A percentile compares a stretch with the other conserved stretches of the same genome.
Conservation (phyloP, 2,113 vertebrate genomes). For the Campylomormyrus numenius region DNA sequence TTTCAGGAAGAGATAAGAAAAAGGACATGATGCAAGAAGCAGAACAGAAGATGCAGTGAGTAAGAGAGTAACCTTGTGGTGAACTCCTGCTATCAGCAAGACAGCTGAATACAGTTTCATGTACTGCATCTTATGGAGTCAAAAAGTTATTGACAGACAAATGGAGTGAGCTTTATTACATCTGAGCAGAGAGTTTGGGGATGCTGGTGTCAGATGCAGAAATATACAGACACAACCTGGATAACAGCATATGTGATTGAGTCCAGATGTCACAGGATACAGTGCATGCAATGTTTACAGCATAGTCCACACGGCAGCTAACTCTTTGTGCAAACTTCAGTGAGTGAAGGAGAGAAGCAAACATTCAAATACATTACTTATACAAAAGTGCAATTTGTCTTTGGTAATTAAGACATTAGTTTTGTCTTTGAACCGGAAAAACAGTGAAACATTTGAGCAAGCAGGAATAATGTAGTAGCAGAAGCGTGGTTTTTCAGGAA, state of each 20-base stretch:
- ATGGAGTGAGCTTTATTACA: no score
- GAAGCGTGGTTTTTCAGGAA: not conserved
- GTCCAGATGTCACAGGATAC: not conserved
- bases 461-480: not conserved
- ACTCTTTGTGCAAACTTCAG: not conserved
- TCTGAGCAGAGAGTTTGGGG: no score
- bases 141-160: no score
- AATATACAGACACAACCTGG: not conserved
- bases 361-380: not conserved
- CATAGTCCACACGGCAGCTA: no score
- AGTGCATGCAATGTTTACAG: not conserved
- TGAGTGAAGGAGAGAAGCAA: not conserved
- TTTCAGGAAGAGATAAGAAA: no score
- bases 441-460: not conserved
- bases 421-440: not conserved
- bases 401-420: not conserved
- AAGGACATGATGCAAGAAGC: no score
- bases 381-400: not conserved
- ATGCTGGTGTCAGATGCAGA: no score
- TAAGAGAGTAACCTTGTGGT: no score
- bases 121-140: no score
- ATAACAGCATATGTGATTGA: not conserved
- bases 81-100: no score
- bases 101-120: no score
- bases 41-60: no score